Conservation (phyloP, 2,888 invertebrate genomes). For the Sussaba pulchella region DNA sequence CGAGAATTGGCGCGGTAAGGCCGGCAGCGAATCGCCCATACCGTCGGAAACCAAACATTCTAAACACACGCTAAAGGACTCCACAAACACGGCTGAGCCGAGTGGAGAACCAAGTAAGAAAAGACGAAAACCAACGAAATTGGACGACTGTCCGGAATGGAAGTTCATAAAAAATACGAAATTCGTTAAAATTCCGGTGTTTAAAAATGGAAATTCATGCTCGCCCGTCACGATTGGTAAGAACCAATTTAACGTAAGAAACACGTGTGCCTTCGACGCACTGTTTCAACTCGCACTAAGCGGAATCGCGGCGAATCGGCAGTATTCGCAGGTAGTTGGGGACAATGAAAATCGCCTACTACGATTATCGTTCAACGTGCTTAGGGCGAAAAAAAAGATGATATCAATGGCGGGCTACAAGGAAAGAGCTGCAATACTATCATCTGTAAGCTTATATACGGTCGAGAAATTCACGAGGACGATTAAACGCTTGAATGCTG, state of each 20-base stretch:
- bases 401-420: neutral
- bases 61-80: too few species aligned
- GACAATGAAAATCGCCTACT: neutral
- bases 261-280: conserved; percentile 16
- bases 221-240: neutral
- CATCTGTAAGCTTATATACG: neutral
- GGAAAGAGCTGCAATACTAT: neutral
- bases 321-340: neutral
- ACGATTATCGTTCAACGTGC: neutral
- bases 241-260: neutral
- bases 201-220: neutral
- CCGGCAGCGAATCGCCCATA: conserved; percentile 7
- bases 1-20: conserved; percentile 59
- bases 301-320: neutral
- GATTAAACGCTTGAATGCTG: neutral
- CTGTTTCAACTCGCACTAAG: neutral
- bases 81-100: too few species aligned
- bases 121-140: conserved; percentile 20
- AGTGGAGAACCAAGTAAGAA: neutral
- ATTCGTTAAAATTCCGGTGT: neutral
- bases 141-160: conserved; percentile 39
- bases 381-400: neutral
- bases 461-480: conserved; percentile 3
- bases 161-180: conserved; percentile 25
- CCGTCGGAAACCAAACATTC: neutral